These are phyloP conservation scores for Mizuhopecten yessoensis DNA, from an alignment of 1,140 invertebrate genomes.

Conservation along the genomic window DNA sequence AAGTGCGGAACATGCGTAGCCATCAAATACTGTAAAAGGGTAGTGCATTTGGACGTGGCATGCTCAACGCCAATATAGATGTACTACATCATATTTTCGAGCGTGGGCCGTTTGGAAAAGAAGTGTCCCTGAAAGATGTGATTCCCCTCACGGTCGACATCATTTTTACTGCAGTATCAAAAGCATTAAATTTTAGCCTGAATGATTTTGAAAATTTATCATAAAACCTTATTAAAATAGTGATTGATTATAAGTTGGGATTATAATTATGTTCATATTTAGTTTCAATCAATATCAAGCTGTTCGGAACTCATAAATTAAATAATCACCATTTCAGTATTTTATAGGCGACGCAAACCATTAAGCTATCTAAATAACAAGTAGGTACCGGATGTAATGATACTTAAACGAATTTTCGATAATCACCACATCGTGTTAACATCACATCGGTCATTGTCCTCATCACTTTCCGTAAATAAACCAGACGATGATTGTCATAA, in stretches of 20 bases:
- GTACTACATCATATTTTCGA: background rate
- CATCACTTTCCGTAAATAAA: too few relatives aligned
- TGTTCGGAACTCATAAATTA: background rate
- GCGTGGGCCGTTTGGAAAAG: background rate
- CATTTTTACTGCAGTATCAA: background rate
- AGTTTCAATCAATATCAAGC: background rate
- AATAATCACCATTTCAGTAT: background rate
- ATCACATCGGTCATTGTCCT: too few relatives aligned
- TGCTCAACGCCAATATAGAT: background rate
- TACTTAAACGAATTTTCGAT: too few relatives aligned
- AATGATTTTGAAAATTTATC: background rate
- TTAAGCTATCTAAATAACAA: too few relatives aligned
- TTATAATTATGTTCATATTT: background rate
- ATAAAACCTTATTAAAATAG: background rate
- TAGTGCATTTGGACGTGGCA: background rate
- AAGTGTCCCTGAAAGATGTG: too few relatives aligned
- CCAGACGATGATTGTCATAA: too few relatives aligned
- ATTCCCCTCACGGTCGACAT: background rate
- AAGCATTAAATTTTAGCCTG: background rate
- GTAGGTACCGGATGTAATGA: too few relatives aligned
- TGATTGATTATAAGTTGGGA: background rate
- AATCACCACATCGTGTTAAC: too few relatives aligned
- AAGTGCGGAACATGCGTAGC: too few relatives aligned
- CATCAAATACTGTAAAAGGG: background rate
- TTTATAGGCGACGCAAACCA: background rate